Percentiles rank a stretch among this genome's conserved stretches.
These are phyloP conservation scores for Lasioglossum morio DNA, from an alignment of 2,888 invertebrate genomes.

Conservation along the genomic window DNA sequence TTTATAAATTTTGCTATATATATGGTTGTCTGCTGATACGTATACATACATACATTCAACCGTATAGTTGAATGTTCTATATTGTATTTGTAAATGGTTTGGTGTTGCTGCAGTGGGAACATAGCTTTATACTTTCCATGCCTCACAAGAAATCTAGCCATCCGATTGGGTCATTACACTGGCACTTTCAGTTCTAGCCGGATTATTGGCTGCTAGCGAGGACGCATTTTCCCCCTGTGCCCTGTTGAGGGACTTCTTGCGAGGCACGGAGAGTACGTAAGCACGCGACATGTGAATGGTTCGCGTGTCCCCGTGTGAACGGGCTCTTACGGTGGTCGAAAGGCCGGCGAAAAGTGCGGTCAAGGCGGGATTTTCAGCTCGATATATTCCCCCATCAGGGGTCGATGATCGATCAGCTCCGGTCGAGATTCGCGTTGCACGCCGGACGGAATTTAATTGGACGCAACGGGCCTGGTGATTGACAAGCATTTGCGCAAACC, in stretches of 20 bases:
- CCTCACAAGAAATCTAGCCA: no score
- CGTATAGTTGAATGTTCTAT: no score
- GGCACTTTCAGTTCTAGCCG: no score
- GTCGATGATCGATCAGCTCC: slow-evolving; percentile 44
- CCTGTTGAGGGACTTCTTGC: no score
- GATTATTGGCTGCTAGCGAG: no score
- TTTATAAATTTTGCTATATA: no score
- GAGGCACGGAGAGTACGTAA: background rate
- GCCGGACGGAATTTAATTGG: slow-evolving; percentile 40
- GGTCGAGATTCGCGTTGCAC: slow-evolving; percentile 5
- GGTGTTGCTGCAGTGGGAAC: background rate
- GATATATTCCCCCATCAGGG: background rate
- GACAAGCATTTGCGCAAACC: slow-evolving; percentile 47
- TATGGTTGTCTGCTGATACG: no score
- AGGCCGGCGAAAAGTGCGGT: background rate
- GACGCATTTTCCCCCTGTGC: no score
- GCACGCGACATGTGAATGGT: background rate
- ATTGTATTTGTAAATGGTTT: no score
- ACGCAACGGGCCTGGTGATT: slow-evolving; percentile 29
- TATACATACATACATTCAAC: no score
- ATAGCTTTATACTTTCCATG: background rate
- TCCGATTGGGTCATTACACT: no score
- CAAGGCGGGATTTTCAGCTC: background rate
- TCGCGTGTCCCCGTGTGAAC: background rate
- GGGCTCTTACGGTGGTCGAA: slow-evolving; percentile 41